Evolutionary conservation across 2,113 vertebrate genomes (phyloP), one percentile per base, ranked within the genome.

Genomic region (Gila orcuttii): DNA sequence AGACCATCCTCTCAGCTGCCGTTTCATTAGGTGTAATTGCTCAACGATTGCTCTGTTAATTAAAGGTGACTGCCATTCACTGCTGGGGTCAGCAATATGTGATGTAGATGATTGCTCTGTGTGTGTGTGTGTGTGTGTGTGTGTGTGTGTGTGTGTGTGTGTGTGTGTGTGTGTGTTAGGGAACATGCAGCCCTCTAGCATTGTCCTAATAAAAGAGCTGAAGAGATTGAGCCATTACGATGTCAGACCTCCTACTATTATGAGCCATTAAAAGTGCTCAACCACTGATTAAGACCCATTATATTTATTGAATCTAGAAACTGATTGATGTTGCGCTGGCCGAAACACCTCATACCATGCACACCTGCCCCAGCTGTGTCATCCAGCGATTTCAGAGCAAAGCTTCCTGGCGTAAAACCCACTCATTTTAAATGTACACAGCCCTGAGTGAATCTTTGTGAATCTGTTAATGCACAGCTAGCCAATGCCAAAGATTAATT

Each of bases 1-100:
- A 88, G 87, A 75, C 50, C 88, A 66, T 89, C 90, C 87, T 15
- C 87, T 85, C 92, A 92, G 93, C 90, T 93, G 92, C 89, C 86
- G 91, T 94, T 94, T 95, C 92, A 96, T 96, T 95, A 95, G 93
- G 91, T 75, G 64, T 93, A 93, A 94, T 93, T 83, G 90, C 82
- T 88, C 84, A 88, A 89, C 90, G 90, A 92, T 91, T 89, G 92
- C 86, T 88, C 89, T 90, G 89, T 93, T 94, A 93, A 95, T 95
- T 93, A 94, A 93, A 94, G 87, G 88, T 90, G 80, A 87, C 62
- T 77, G 79, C 21, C 76, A 85, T 81, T 83, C 80, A 83, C 45
- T 55, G 78, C 42, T 45, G 73, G 66, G 79, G 85, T 89, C 87
- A 36, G 89, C 90, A 92, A 93, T 93, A 92, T 91, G 85, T 89